A percentile compares a stretch with the other conserved stretches of the same genome.
Conservation (phyloP, 2,797 vertebrate species). For the Myotis planiceps region DNA sequence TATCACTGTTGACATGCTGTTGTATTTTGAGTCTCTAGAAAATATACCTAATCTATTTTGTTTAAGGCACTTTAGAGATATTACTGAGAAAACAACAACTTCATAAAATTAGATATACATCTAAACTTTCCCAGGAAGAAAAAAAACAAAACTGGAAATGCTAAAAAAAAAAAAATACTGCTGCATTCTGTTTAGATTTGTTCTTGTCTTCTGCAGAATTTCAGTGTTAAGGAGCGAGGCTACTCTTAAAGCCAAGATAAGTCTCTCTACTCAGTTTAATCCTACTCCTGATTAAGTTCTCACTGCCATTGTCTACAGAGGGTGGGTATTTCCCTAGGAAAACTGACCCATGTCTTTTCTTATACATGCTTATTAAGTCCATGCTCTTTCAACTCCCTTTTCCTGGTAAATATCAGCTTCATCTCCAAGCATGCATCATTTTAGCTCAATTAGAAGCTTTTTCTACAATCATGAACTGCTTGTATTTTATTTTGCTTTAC, state of each 20-base stretch:
- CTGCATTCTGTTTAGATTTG: neutral
- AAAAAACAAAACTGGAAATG: neutral
- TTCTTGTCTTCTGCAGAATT: neutral
- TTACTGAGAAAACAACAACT: neutral
- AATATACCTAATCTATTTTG: neutral
- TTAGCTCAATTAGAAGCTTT: neutral
- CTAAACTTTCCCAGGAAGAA: neutral
- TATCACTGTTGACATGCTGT: neutral
- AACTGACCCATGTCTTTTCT: neutral
- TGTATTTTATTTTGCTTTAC: slow-evolving; percentile 25
- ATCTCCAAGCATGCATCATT: neutral
- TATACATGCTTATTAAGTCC: neutral
- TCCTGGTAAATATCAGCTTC: neutral
- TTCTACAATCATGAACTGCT: neutral
- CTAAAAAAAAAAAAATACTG: neutral
- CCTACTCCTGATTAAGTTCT: neutral
- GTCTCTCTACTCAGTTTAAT: neutral
- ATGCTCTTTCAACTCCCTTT: neutral
- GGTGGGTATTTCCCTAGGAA: neutral
- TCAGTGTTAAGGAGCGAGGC: neutral
- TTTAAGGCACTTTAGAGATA: neutral
- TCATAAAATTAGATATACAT: neutral
- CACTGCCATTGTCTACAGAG: neutral
- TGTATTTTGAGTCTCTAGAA: neutral
- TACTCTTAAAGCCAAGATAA: neutral